Base-by-base conservation (phyloP, 2,113 vertebrate species). In the Polyodon spathula region DNA sequence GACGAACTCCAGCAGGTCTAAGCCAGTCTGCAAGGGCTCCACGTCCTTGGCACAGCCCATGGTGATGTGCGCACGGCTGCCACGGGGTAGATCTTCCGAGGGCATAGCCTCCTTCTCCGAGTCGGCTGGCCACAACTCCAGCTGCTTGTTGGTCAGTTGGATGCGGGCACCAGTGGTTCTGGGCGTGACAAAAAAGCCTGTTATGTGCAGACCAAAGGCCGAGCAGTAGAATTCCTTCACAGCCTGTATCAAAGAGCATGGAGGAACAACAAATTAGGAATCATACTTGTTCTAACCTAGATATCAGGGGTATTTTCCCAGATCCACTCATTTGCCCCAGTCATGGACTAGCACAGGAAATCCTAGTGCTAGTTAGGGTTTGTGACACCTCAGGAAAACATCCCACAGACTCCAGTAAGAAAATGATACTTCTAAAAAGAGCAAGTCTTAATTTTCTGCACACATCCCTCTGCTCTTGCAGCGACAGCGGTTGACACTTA, bases 61-160 rank as follows among this genome's bases (percentile, higher is more conserved):
- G 6, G 93, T 93, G 68, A 98, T 37, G 51, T 99, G 94, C 16
- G 96, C 93, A 0, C 91, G 87, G 82, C 92, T 97, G 54, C 94
- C 94, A 4, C 9, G 69, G 0, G 88, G 81, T 6, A 92, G 78
- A 72, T 50, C 78, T 66, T 83, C 82, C 0, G 63, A 7, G 1
- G 87, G 56, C 59, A 74, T 78, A 4, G 76, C 73, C 59, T 77
- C 71, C 80, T 89, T 91, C 12, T 95, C 92, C 0, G 73, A 84
- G 0, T 91, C 91, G 0, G 42, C 71, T 0, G 95, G 92, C 93
- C 94, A 98, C 58, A 99, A 71, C 48, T 44, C 60, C 55, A 95
- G 81, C 80, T 98, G 89, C 68, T 92, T 82, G 14, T 91, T 84
- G 0, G 75, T 86, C 66, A 98, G 81, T 38, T 82, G 78, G 46